These are phyloP conservation scores for Chiridota heheva DNA, from an alignment of 35 echinoderm and acorn worm genomes.

Conservation along the genomic window DNA sequence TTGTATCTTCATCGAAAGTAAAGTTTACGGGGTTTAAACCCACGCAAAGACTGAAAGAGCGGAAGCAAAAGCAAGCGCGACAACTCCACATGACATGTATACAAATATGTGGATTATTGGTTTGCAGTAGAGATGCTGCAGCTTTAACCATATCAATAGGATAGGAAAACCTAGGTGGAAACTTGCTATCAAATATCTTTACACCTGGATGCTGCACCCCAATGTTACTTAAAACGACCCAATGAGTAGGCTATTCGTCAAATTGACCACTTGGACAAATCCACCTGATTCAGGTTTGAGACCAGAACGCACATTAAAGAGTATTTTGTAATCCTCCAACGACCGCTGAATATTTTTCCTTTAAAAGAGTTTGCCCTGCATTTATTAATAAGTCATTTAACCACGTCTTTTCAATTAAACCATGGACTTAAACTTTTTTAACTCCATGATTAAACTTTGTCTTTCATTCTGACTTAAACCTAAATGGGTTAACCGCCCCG, in stretches of 20 bases:
- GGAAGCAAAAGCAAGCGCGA: constrained; percentile 13
- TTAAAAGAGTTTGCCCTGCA: constrained; percentile 23
- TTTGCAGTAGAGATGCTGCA: not conserved
- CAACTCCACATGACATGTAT: constrained; percentile 22
- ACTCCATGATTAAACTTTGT: too few species aligned
- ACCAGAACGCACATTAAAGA: too few species aligned
- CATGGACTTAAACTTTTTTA: too few species aligned
- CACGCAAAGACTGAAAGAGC: too few species aligned
- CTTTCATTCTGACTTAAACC: constrained; percentile 1
- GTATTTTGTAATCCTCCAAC: too few species aligned
- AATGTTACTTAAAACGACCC: too few species aligned
- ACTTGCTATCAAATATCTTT: too few species aligned
- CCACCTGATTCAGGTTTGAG: not conserved
- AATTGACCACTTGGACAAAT: not conserved
- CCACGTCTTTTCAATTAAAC: constrained; percentile 1
- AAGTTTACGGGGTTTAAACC: not conserved
- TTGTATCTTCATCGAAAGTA: not conserved
- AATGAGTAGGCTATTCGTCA: not conserved
- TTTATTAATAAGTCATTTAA: constrained; percentile 18
- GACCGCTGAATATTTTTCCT: not conserved
- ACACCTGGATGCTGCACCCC: too few species aligned
- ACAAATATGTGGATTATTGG: not conserved
- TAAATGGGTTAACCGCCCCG: not conserved
- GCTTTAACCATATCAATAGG: not conserved
- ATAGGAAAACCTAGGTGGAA: too few species aligned